Conservation (phyloP, 2,113 vertebrate genomes). For the Lagopus muta region DNA sequence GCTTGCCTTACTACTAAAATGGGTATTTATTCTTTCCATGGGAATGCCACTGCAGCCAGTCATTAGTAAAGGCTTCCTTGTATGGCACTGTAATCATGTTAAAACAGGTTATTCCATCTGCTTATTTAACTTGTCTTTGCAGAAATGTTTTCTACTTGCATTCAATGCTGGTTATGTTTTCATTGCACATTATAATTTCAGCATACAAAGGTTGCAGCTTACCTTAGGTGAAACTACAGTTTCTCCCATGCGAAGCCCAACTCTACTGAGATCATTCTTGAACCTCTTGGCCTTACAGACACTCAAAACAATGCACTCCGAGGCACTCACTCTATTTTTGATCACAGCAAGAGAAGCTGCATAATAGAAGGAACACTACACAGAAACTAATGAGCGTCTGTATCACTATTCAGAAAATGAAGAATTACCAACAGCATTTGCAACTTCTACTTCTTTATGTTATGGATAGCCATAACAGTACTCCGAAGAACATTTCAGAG, state of each 20-base stretch:
- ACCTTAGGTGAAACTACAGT: background rate
- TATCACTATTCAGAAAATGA: constrained; percentile 28
- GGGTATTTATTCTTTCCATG: background rate
- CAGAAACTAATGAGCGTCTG: constrained; percentile 28
- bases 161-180: background rate
- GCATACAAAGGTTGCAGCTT: background rate
- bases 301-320: background rate
- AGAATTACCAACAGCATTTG: constrained; percentile 43
- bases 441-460: constrained; percentile 27
- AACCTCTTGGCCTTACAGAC: background rate
- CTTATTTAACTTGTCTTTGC: background rate
- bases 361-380: constrained; percentile 45
- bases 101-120: background rate
- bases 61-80: background rate
- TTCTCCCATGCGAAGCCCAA: background rate
- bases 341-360: background rate
- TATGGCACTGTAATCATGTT: background rate
- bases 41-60: background rate
- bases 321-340: constrained; percentile 26
- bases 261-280: background rate
- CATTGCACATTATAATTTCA: background rate
- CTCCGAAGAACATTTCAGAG: constrained; percentile 11
- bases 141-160: background rate
- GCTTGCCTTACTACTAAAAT: background rate
- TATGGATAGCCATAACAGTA: background rate